Conservation (phyloP, 2,113 vertebrate genomes). For the Rhinichthys klamathensis region DNA sequence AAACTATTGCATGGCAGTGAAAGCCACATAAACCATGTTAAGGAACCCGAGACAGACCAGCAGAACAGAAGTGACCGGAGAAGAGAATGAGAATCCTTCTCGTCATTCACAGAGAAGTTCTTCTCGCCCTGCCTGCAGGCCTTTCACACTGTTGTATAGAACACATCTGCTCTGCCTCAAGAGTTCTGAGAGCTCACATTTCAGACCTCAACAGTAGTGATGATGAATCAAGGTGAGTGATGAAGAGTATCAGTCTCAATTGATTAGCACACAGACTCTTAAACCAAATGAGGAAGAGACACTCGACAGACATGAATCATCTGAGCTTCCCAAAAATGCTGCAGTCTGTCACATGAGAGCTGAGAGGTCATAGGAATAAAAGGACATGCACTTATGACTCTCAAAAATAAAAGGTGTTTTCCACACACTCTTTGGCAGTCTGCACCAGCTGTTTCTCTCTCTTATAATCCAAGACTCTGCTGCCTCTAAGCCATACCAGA, state of each 20-base stretch:
- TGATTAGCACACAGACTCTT: not conserved
- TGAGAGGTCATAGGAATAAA: not conserved
- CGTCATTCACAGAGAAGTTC: not conserved
- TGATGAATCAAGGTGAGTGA: not conserved
- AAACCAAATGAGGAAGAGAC: constrained; percentile 4
- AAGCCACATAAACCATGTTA: constrained; percentile 7
- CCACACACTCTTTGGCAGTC: not conserved
- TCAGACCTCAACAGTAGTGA: not conserved
- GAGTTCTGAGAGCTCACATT: not conserved
- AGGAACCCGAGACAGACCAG: not conserved
- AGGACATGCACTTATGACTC: not conserved
- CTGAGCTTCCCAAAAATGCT: not conserved
- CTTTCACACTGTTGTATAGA: not conserved
- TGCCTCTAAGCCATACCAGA: constrained; percentile 10
- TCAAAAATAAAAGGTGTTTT: not conserved
- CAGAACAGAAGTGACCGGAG: not conserved
- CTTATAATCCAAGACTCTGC: not conserved
- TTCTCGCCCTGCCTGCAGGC: constrained; percentile 27
- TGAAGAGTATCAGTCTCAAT: constrained; percentile 6
- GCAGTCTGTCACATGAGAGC: not conserved
- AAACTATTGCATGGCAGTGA: not conserved
- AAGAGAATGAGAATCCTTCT: not conserved
- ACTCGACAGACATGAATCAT: not conserved
- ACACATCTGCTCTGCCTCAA: not conserved
- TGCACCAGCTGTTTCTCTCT: not conserved